A percentile compares a stretch with the other conserved stretches of the same genome.
These are phyloP conservation scores for Parambassis ranga DNA, from an alignment of 2,797 vertebrate genomes.

Conservation along the genomic window DNA sequence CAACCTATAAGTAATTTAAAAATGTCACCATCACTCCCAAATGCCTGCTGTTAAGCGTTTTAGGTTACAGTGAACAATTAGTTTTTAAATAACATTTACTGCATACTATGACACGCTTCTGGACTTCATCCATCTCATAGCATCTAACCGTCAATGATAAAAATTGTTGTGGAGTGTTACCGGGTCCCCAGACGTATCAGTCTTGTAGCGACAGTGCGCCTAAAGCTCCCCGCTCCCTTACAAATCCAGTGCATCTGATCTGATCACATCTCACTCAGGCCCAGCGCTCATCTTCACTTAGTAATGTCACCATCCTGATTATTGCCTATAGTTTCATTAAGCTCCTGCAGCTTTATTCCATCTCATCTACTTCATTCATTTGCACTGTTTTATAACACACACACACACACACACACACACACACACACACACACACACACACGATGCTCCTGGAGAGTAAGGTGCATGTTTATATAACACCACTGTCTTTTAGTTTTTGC, in stretches of 20 bases:
- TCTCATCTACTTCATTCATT: not conserved
- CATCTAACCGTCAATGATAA: not conserved
- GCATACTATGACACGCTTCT: too few relatives aligned
- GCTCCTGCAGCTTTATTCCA: not conserved
- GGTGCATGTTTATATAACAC: conserved; percentile 19
- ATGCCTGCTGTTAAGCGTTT: too few relatives aligned
- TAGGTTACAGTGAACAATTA: too few relatives aligned
- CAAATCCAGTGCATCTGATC: not conserved
- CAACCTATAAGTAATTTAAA: not conserved
- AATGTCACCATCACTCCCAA: not conserved
- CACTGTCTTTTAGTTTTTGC: conserved; percentile 12
- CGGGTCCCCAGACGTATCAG: not conserved
- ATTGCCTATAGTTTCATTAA: not conserved
- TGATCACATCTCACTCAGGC: conserved; percentile 3
- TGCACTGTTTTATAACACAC: conserved; percentile 10
- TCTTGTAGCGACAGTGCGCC: not conserved
- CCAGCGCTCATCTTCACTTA: not conserved
- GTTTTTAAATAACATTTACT: not conserved
- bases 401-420: too few relatives aligned
- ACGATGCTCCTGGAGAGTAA: not conserved
- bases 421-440: too few relatives aligned
- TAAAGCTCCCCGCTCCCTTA: not conserved
- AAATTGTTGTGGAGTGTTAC: not conserved
- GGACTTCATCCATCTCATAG: too few relatives aligned
- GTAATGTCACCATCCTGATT: not conserved